phyloP scores from a whole-genome alignment of 2,797 vertebrate species.

The Microcaecilia unicolor region DNA sequence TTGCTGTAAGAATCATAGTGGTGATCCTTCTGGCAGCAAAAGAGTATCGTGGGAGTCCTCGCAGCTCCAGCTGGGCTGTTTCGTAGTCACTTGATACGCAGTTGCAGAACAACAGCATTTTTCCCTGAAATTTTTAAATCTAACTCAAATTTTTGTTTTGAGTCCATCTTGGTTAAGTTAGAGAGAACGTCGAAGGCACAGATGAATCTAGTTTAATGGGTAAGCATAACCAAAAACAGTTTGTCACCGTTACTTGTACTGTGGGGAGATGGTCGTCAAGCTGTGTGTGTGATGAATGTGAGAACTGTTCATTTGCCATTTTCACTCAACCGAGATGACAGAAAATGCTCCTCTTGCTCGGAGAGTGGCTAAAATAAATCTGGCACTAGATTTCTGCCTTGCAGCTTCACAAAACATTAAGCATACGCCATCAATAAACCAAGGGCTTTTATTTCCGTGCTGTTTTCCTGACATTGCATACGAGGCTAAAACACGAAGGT shows the following conservation, averaged over 20 bases:
- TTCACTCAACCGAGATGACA: background rate
- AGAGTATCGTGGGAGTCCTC: conserved; percentile 22
- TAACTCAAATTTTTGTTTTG: conserved; percentile 13
- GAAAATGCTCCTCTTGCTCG: background rate
- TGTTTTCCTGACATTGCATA: conserved; percentile 10
- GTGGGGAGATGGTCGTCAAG: background rate
- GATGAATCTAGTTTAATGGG: conserved; percentile 25
- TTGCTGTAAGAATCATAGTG: conserved; percentile 12
- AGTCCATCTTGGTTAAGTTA: conserved; percentile 5
- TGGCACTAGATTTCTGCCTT: background rate
- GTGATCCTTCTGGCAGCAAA: conserved; percentile 27
- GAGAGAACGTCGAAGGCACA: conserved; percentile 1
- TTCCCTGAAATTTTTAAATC: background rate
- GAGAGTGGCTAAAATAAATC: background rate
- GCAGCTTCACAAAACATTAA: conserved; percentile 1
- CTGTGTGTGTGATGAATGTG: background rate
- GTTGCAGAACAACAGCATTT: conserved; percentile 15
- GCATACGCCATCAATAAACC: background rate
- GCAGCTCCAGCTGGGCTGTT: conserved; percentile 23
- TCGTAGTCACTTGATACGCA: conserved; percentile 14
- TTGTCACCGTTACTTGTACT: accelerated
- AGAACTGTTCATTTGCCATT: background rate
- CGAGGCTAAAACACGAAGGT: background rate
- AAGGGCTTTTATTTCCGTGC: conserved; percentile 27
- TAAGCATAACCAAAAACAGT: conserved; percentile 15